Evolutionary conservation across 2,113 vertebrate genomes (phyloP).

Genomic region (Anas platyrhynchos): DNA sequence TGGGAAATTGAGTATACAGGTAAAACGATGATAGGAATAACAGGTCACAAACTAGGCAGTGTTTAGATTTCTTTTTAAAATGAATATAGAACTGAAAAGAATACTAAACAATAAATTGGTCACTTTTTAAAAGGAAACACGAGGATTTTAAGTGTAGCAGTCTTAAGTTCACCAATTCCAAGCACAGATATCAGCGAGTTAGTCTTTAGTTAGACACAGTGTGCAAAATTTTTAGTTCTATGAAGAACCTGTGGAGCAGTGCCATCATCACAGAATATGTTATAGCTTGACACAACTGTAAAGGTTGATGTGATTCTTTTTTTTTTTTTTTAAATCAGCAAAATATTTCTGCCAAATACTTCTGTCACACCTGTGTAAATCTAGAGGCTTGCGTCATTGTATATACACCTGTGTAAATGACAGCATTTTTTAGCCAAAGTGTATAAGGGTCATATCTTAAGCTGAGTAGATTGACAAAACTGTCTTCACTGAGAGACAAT

Average conservation of each 20-base stretch:
- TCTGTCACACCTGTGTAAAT: slow-evolving; percentile 49
- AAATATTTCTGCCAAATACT: slow-evolving; percentile 35
- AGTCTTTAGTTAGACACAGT: background rate
- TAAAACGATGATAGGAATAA: background rate
- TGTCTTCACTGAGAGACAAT: background rate
- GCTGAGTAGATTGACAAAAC: background rate
- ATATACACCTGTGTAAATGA: slow-evolving; percentile 49
- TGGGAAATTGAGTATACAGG: background rate
- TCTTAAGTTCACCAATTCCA: background rate
- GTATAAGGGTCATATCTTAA: slow-evolving; percentile 20
- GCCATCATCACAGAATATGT: background rate
- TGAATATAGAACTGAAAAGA: background rate
- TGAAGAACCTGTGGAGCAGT: background rate
- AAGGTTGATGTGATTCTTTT: background rate
- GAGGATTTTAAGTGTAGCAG: background rate
- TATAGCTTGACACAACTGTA: background rate
- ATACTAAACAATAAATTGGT: background rate
- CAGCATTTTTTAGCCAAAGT: slow-evolving; percentile 25
- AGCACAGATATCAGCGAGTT: background rate
- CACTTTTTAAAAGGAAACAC: background rate
- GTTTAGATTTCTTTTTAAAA: background rate
- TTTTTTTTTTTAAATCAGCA: background rate
- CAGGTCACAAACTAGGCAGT: background rate
- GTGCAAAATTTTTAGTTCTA: background rate
- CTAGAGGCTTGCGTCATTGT: slow-evolving; percentile 12